Base-by-base conservation (phyloP, 2,888 invertebrate genomes). In the Atethmia centrago region DNA sequence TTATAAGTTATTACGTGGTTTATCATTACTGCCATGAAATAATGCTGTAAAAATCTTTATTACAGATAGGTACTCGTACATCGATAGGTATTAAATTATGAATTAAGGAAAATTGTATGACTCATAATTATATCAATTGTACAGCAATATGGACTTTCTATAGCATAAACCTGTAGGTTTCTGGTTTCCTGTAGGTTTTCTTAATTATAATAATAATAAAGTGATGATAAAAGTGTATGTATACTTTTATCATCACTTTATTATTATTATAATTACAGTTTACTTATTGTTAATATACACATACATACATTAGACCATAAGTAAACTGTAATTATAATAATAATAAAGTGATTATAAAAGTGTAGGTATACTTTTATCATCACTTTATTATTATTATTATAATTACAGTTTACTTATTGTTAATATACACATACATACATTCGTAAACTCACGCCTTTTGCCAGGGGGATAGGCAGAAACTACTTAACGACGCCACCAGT, bases 21-120 rank as follows among this genome's bases (percentile, higher is more conserved):
- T 75, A 77, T 80, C 77, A 12, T 45, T 61, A 74, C 8, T 63
- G 59, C 45, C 53, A 61, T 63, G 69, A 79, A 77, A 70, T 58
- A 64, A 56, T 71, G 45, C 71, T 31, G 59, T 80, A 73, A 72
- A 70, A 58, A 64, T 45, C 0, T 53, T 66, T 71, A 64, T 63
- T 63, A 47, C 61, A 49, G 7, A 25, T 31, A 51, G 5, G n/a
- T 40, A 14, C 28, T n/a, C 36, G 36, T 40, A 16, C 28, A 3
- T 36, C 28, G 8, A 28, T 72, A n/a, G n/a, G n/a, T n/a, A 67
- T 25, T 36, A 55, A 80, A 36, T 45, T 62, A 61, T 19, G 31
- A 58, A 45, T 55, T 55, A 31, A 25, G 10, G 21, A 61, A 45
- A 58, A 56, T 45, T 25, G n/a, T 40, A 4, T 63, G 45, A 66